These are phyloP conservation scores for Dufourea novaeangliae DNA, from an alignment of 1,140 invertebrate species.

Conservation along the genomic window DNA sequence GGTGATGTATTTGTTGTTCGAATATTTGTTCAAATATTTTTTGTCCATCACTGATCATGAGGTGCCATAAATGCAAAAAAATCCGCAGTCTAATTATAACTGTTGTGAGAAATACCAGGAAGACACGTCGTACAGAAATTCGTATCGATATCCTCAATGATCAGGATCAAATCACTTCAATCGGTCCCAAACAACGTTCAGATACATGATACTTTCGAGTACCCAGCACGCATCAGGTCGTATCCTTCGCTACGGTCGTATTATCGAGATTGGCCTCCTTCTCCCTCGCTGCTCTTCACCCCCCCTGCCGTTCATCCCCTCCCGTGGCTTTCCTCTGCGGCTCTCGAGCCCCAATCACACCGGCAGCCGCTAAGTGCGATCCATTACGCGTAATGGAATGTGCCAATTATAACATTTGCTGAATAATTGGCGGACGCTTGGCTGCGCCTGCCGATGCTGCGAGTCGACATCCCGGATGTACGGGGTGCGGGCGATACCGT, in stretches of 20 bases:
- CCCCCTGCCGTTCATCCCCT: slow-evolving; percentile 18
- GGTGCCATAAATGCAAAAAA: no score
- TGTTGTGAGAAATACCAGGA: no score
- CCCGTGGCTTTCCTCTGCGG: slow-evolving; percentile 24
- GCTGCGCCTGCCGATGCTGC: slow-evolving; percentile 61
- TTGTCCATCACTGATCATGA: no score
- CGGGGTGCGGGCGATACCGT: background rate
- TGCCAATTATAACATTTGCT: slow-evolving; percentile 81
- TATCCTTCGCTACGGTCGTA: slow-evolving; percentile 65
- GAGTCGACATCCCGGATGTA: slow-evolving; percentile 48
- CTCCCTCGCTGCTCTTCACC: slow-evolving; percentile 4
- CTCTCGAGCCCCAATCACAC: slow-evolving; percentile 72
- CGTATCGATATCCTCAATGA: background rate
- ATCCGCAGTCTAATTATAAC: no score
- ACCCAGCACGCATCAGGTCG: slow-evolving; percentile 46
- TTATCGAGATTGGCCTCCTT: slow-evolving; percentile 74
- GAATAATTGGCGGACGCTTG: slow-evolving; percentile 78
- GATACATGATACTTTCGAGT: slow-evolving; percentile 40
- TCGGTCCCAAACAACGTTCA: slow-evolving; percentile 2
- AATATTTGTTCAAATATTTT: no score
- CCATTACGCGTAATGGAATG: slow-evolving; percentile 81
- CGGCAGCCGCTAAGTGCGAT: slow-evolving; percentile 78
- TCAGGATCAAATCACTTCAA: slow-evolving; percentile 7
- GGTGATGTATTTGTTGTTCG: no score
- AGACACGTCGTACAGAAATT: background rate